Evolutionary conservation across 2,797 vertebrate genomes (phyloP).

Genomic region (Kryptopterus vitreolus): DNA sequence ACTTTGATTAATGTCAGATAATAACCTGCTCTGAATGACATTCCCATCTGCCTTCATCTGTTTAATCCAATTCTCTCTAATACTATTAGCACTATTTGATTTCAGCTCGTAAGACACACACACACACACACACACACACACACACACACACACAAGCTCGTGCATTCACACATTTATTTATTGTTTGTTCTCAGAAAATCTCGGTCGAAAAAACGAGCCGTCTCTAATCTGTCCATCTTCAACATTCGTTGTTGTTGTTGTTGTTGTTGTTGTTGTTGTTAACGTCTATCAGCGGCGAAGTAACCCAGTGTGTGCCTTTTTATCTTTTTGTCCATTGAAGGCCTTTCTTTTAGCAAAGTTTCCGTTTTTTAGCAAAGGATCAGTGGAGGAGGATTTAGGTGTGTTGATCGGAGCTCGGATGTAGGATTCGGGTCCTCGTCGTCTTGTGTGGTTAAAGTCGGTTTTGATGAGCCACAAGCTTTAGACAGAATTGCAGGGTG

Average conservation of each 20-base stretch:
- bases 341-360: neutral
- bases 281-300: neutral
- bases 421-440: too few species aligned
- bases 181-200: conserved; percentile 65
- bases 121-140: conserved; percentile 48
- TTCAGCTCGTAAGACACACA: conserved; percentile 47
- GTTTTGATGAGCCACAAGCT: too few species aligned
- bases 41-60: conserved; percentile 55
- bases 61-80: conserved; percentile 61
- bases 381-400: too few species aligned
- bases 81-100: conserved; percentile 62
- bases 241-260: conserved; percentile 56
- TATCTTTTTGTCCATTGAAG: neutral
- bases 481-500: too few species aligned
- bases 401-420: too few species aligned
- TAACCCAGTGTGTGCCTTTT: conserved; percentile 5
- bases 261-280: too few species aligned
- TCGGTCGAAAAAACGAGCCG: conserved; percentile 37
- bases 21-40: conserved; percentile 61
- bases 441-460: too few species aligned
- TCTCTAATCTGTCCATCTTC: conserved; percentile 53
- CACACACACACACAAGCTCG: conserved; percentile 39
- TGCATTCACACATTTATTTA: conserved; percentile 56
- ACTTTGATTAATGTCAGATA: conserved; percentile 62
- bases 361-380: neutral